Conservation (phyloP, 2,888 invertebrate genomes). For the Nebria brevicollis region DNA sequence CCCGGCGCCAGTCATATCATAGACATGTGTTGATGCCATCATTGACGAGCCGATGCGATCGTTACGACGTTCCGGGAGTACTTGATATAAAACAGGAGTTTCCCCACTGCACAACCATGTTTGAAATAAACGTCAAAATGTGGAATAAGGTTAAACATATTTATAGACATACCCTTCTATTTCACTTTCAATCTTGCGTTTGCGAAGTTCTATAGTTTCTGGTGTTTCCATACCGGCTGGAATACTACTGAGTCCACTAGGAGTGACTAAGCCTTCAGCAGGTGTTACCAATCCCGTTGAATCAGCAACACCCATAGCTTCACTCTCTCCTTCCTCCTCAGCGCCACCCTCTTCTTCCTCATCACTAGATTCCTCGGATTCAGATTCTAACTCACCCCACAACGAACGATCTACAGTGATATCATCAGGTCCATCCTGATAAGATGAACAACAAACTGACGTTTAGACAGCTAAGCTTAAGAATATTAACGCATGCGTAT, state of each 20-base stretch:
- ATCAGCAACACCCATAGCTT: slow-evolving; percentile 69
- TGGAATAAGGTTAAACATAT: not conserved
- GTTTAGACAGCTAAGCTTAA: no score
- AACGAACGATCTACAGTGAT: slow-evolving; percentile 91
- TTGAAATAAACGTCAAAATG: not conserved
- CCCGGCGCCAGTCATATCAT: slow-evolving; percentile 83
- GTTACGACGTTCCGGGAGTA: slow-evolving; percentile 92
- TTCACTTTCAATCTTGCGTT: slow-evolving; percentile 95
- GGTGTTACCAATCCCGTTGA: slow-evolving; percentile 91
- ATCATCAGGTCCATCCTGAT: slow-evolving; percentile 74
- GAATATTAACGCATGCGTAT: no score
- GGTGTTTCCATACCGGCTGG: slow-evolving; percentile 98
- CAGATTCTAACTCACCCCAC: slow-evolving; percentile 98
- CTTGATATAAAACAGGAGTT: slow-evolving; percentile 94
- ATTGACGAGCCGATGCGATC: slow-evolving; percentile 90
- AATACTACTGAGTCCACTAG: slow-evolving; percentile 89
- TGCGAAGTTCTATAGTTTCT: slow-evolving; percentile 96
- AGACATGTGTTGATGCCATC: slow-evolving; percentile 99
- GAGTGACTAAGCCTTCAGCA: slow-evolving; percentile 93
- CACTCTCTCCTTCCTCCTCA: slow-evolving; percentile 62
- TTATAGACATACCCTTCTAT: slow-evolving; percentile 82
- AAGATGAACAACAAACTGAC: no score
- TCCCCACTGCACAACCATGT: slow-evolving; percentile 74
- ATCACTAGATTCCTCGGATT: slow-evolving; percentile 80
- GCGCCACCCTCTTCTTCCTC: slow-evolving; percentile 78